phyloP scores from a whole-genome alignment of 2,113 vertebrate genomes.

The Piaya cayana region DNA sequence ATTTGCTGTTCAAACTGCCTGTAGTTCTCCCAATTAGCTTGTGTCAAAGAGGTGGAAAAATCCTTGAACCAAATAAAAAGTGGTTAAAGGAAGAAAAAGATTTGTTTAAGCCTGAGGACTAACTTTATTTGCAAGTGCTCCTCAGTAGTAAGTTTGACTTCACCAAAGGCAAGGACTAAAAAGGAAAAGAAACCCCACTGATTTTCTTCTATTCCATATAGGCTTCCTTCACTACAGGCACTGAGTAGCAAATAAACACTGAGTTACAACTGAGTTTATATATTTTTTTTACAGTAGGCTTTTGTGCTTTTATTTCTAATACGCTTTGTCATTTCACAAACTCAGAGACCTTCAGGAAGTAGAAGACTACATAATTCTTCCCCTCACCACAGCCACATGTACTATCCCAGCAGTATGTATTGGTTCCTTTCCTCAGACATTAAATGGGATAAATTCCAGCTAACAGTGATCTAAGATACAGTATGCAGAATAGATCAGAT shows the following conservation, averaged over 20 bases:
- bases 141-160: conserved; percentile 15
- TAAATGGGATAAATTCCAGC: neutral
- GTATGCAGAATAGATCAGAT: neutral
- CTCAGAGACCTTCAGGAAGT: neutral
- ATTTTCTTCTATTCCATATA: neutral
- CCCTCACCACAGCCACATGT: accelerated
- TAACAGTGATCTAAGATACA: neutral
- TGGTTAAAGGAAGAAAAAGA: conserved; percentile 58
- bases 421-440: neutral
- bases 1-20: conserved; percentile 70
- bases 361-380: neutral
- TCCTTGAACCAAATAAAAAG: conserved; percentile 39
- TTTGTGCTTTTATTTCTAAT: neutral
- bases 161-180: conserved; percentile 2
- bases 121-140: conserved; percentile 39
- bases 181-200: neutral
- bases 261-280: neutral
- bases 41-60: conserved; percentile 60
- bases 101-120: conserved; percentile 57
- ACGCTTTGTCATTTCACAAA: neutral
- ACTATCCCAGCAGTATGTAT: neutral
- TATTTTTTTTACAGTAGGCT: too few relatives aligned
- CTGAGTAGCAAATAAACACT: neutral
- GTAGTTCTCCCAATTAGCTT: conserved; percentile 73
- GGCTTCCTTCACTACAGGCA: neutral